These are phyloP conservation scores for Xestia ashworthii DNA, from an alignment of 2,888 invertebrate genomes.

Conservation along the genomic window DNA sequence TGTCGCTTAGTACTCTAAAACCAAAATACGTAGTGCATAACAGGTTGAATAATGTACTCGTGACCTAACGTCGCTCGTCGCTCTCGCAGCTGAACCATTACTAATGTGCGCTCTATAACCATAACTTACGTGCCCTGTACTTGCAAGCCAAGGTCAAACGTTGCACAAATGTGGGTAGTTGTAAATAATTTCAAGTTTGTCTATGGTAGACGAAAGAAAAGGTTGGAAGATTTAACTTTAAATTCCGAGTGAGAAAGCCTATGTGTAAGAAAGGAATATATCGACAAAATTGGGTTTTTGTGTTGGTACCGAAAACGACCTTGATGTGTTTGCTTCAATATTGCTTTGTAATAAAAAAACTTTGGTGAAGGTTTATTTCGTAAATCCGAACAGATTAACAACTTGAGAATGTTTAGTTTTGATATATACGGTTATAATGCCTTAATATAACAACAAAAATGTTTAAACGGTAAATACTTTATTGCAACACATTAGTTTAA, in stretches of 20 bases:
- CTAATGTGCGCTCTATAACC: slow-evolving; percentile 53
- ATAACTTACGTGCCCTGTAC: slow-evolving; percentile 13
- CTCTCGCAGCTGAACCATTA: slow-evolving; percentile 49
- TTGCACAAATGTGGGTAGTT: slow-evolving; percentile 33
- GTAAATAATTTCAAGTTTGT: slow-evolving; percentile 6
- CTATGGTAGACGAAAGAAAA: slow-evolving; percentile 15
- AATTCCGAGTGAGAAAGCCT: slow-evolving; percentile 15
- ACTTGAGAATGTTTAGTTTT: not conserved
- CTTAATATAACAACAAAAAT: not conserved
- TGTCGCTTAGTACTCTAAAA: slow-evolving; percentile 49
- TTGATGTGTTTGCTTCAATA: slow-evolving; percentile 40
- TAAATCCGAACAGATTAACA: slow-evolving; percentile 6
- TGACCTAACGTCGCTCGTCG: slow-evolving; percentile 8
- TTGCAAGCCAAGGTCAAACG: slow-evolving; percentile 43
- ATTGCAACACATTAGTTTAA: slow-evolving; percentile 11
- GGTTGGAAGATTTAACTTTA: slow-evolving; percentile 13
- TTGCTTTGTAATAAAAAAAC: slow-evolving; percentile 37
- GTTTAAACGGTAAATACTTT: not conserved
- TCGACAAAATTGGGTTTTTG: slow-evolving; percentile 40
- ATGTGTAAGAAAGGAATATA: slow-evolving; percentile 8
- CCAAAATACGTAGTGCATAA: slow-evolving; percentile 35
- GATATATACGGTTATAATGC: not conserved
- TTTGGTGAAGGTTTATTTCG: slow-evolving; percentile 7
- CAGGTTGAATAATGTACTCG: slow-evolving; percentile 49
- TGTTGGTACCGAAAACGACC: slow-evolving; percentile 23